phyloP scores from a whole-genome alignment of 2,888 invertebrate genomes.

The Biston betularia region DNA sequence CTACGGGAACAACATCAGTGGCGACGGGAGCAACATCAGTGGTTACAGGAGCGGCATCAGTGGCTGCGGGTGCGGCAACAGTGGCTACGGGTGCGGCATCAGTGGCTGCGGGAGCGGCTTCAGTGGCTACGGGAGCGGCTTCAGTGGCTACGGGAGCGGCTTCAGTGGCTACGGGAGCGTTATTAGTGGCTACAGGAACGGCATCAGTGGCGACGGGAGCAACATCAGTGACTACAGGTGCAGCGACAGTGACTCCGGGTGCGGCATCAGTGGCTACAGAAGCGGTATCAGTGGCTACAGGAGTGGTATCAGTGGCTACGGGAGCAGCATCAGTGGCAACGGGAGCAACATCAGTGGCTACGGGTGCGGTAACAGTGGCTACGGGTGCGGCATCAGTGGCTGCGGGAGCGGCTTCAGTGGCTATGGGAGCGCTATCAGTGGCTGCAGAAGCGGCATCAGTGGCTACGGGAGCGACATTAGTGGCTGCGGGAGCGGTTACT shows the following conservation, averaged over 20 bases:
- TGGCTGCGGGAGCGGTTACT: not conserved
- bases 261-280: constrained; percentile 9
- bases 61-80: constrained; percentile 2
- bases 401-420: constrained; percentile 23
- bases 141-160: constrained; percentile 14
- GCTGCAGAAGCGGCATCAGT: not conserved
- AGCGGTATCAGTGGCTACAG: not conserved
- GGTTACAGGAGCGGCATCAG: constrained; percentile 4
- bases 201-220: constrained; percentile 14
- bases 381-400: constrained; percentile 19
- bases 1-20: constrained; percentile 6
- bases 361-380: not conserved
- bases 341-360: not conserved
- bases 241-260: constrained; percentile 1
- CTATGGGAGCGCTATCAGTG: not conserved
- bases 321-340: constrained; percentile 7
- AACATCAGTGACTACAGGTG: constrained; percentile 6
- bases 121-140: constrained; percentile 14
- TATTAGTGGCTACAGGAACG: constrained; percentile 9
- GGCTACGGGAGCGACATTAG: constrained; percentile 4
- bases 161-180: constrained; percentile 12
- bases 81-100: constrained; percentile 13
- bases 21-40: constrained; percentile 4
- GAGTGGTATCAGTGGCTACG: not conserved
- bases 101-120: constrained; percentile 3